Percentiles rank a stretch among this genome's conserved stretches.
Evolutionary conservation across 1,140 invertebrate species (phyloP).

Genomic region (Marisa cornuarietis): DNA sequence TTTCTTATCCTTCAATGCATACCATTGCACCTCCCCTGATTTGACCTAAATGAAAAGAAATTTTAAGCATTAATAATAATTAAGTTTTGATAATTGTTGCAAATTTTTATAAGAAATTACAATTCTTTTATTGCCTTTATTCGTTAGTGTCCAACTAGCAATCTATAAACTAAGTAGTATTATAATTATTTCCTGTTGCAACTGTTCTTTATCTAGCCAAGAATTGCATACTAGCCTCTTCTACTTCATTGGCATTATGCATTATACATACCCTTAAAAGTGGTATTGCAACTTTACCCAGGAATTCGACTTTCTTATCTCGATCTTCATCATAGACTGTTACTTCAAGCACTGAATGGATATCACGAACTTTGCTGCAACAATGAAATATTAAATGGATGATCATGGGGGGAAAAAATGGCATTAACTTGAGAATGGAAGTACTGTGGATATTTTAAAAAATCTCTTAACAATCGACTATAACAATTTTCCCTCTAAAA

Average conservation of each 20-base stretch:
- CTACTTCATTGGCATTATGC: neutral
- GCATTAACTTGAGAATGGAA: too few relatives aligned
- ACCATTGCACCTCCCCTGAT: constrained; percentile 95
- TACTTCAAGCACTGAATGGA: constrained; percentile 94
- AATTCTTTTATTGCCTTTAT: too few relatives aligned
- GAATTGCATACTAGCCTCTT: too few relatives aligned
- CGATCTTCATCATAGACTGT: constrained; percentile 98
- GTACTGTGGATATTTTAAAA: too few relatives aligned
- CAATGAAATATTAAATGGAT: constrained; percentile 42
- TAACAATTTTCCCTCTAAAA: too few relatives aligned
- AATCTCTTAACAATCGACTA: too few relatives aligned
- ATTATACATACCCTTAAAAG: constrained; percentile 70
- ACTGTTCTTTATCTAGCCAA: too few relatives aligned
- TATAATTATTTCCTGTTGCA: too few relatives aligned
- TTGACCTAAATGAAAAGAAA: constrained; percentile 72
- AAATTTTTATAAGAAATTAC: too few relatives aligned
- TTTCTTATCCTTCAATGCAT: constrained; percentile 96
- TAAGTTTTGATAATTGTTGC: too few relatives aligned
- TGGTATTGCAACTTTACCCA: constrained; percentile 93
- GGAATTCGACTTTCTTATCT: constrained; percentile 97
- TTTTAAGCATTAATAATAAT: constrained; percentile 3
- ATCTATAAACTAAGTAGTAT: too few relatives aligned
- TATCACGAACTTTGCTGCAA: constrained; percentile 93
- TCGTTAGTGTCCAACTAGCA: too few relatives aligned
- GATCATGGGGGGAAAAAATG: neutral